Base-by-base conservation (phyloP, 2,888 invertebrate species). In the Autographa gamma region DNA sequence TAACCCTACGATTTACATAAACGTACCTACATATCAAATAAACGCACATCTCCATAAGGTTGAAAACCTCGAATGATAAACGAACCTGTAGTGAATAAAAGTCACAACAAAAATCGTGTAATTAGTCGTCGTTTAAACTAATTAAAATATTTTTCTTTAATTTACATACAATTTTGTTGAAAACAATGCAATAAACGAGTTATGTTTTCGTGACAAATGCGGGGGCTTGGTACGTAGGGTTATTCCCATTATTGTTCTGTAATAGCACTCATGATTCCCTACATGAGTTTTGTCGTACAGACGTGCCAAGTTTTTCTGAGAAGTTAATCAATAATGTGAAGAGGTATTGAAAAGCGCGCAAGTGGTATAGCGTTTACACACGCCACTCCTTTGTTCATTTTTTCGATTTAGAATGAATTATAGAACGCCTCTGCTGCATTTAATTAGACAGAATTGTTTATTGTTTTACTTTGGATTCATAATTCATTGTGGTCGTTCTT, bases 271-370 rank as follows among this genome's bases (percentile, higher is more conserved):
- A 83, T 70, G 73, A 75, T 80, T 80, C 66, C 63, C 41, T 73
- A 59, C 34, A 70, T 71, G 73, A 70, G 72, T 69, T 69, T 60
- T 70, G 66, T 73, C 76, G 79, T 83, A 85, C 75, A 86, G 85
- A 82, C 88, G 86, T 90, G 77, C 73, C 77, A 76, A 76, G 74
- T 93, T 91, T 91, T 93, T 92, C 91, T 91, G 77, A 84, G 90
- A 91, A 91, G 83, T 77, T 88, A 90, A 93, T 93, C 92, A 93
- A 92, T 93, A 93, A 91, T 85, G 87, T 88, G 89, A 85, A 90
- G 88, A 88, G 83, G 87, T 90, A 91, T 91, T 92, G 89, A 92
- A 92, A 92, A 90, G 86, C 85, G 80, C 80, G 76, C 86, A 83
- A 89, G 86, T 86, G 85, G 79, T 90, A 89, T 86, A 86, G 84